A percentile compares a stretch with the other conserved stretches of the same genome.
Conservation (phyloP, 2,113 vertebrate species). For the Charina bottae region DNA sequence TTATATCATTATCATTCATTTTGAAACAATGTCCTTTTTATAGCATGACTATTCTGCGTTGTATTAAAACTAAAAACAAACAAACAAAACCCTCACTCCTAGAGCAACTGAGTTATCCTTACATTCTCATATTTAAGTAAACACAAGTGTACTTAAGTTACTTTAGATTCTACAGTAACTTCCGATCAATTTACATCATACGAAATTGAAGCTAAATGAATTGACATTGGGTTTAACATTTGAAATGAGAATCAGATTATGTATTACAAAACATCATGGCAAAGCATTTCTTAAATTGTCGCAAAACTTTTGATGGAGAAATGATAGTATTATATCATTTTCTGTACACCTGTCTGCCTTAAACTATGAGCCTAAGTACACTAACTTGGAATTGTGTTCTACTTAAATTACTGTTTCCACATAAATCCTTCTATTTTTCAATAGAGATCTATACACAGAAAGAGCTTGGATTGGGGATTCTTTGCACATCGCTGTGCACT, state of each 20-base stretch:
- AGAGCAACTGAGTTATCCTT: background rate
- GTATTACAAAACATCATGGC: constrained; percentile 1
- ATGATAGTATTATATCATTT: constrained; percentile 30
- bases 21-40: constrained; percentile 4
- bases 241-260: constrained; percentile 19
- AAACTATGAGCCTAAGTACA: background rate
- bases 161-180: background rate
- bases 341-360: constrained; percentile 27
- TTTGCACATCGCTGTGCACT: background rate
- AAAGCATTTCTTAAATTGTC: constrained; percentile 23
- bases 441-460: background rate
- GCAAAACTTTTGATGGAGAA: constrained; percentile 33
- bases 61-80: background rate
- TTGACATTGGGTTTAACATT: background rate
- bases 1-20: constrained; percentile 30
- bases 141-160: background rate
- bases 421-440: background rate
- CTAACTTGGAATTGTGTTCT: background rate
- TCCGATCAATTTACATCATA: background rate
- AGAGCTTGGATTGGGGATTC: background rate
- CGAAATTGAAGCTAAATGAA: background rate
- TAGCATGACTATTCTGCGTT: constrained; percentile 13
- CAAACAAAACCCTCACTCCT: background rate
- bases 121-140: background rate
- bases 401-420: background rate